Evolutionary conservation across 2,888 invertebrate species (phyloP), one percentile per base, ranked within the genome.

Genomic region (Pimpla rufipes): DNA sequence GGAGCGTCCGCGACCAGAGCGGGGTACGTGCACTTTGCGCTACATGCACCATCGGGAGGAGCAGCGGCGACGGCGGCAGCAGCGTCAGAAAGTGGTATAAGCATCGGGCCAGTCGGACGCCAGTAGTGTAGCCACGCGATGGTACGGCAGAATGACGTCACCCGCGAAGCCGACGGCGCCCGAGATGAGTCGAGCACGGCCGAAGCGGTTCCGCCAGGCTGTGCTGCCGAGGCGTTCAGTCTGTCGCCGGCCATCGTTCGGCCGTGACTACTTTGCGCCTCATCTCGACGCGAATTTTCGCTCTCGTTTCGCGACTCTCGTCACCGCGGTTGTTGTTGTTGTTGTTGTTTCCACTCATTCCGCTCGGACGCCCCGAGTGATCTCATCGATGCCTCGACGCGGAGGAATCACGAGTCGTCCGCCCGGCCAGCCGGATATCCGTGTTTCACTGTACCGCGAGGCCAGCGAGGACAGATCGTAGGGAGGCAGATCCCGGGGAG

Each of bases 91-190:
- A n/a, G 37, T 83, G 79, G 85, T 84, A 79, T 81, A 83, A 83
- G 79, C 77, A 76, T 47, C 47, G 73, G 40, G 87, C 86, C 89
- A 88, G 87, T 89, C 88, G 87, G 89, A 88, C 88, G 90, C 88
- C 89, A 91, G 92, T 91, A 91, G 92, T 92, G 91, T 87, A 89
- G 88, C 88, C 92, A 90, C 90, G 92, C 92, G 90, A 92, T 92
- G 90, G 91, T 92, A 92, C 91, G 91, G 88, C 91, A 88, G 83
- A 83, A 82, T 92, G 92, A 92, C 92, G 92, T 92, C 92, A 91
- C 85, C 66, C 62, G 79, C 57, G 79, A 67, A 85, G 50, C 86
- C 90, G 87, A 89, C 67, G 67, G 47, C 45, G 66, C 84, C n/a
- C 93, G 86, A 83, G 68, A 71, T 76, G 55, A 55, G 71, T 37